Evolutionary conservation across 1,140 invertebrate genomes (phyloP).

Genomic region (Drosophila erecta): DNA sequence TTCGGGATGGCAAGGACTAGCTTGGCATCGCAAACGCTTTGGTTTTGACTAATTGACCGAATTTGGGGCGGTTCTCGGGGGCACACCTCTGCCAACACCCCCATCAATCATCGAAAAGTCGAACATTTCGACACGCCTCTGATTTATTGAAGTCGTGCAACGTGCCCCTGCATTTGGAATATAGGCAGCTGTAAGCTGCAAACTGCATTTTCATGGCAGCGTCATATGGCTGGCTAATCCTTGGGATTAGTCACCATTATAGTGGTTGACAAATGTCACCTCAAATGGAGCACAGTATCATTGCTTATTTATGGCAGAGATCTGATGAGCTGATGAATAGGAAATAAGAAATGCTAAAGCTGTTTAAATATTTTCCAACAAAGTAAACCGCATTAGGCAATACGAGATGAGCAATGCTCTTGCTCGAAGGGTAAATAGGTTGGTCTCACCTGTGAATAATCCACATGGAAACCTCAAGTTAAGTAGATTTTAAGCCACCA

Average conservation of each 20-base stretch:
- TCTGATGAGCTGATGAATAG: constrained; percentile 4
- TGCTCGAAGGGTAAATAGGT: background rate
- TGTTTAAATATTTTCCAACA: constrained; percentile 46
- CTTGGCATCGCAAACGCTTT: constrained; percentile 26
- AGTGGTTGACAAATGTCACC: constrained; percentile 16
- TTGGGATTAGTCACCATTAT: constrained; percentile 41
- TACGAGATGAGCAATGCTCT: background rate
- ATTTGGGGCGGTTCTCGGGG: constrained; percentile 33
- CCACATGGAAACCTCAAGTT: background rate
- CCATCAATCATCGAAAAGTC: constrained; percentile 49
- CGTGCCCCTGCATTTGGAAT: constrained; percentile 25
- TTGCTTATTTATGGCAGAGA: background rate
- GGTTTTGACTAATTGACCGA: constrained; percentile 76
- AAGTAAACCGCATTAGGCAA: constrained; percentile 2
- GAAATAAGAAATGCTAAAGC: constrained; percentile 12
- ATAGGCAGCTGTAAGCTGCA: constrained; percentile 17
- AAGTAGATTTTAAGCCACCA: background rate
- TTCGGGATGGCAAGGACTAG: constrained; percentile 40
- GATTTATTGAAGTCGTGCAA: constrained; percentile 68
- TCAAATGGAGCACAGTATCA: constrained; percentile 33
- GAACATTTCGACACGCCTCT: constrained; percentile 42
- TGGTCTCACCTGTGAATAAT: background rate
- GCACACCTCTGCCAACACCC: constrained; percentile 3
- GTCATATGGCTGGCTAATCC: constrained; percentile 2
- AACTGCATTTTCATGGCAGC: constrained; percentile 33